Percentiles rank a stretch among this genome's conserved stretches.
phyloP scores from a whole-genome alignment of 2,113 vertebrate genomes.

The Philantomba maxwellii region DNA sequence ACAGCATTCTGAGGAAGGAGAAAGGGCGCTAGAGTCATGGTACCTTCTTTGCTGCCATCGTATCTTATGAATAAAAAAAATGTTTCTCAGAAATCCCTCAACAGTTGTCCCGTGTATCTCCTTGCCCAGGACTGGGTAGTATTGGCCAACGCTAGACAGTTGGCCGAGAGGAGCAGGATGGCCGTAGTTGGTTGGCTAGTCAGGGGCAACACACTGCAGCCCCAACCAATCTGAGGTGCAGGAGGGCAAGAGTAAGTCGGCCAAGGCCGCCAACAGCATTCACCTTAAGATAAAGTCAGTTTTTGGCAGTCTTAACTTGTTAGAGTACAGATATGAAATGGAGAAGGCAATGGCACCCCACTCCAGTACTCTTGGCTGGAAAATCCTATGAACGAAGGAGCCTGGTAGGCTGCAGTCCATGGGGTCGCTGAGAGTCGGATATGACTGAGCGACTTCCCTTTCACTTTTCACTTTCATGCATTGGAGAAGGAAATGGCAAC shows the following conservation, averaged over 20 bases:
- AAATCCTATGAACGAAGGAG: too few species aligned
- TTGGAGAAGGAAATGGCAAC: too few species aligned
- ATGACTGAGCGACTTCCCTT: too few species aligned
- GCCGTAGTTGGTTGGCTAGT: background rate
- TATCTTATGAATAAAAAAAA: background rate
- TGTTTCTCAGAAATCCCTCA: background rate
- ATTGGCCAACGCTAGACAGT: background rate
- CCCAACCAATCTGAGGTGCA: background rate
- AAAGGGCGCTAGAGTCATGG: background rate
- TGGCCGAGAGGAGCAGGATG: background rate
- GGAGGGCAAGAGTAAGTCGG: background rate
- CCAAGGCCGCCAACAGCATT: background rate
- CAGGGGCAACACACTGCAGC: background rate
- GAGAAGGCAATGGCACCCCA: too few species aligned
- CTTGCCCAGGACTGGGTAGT: background rate
- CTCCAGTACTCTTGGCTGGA: too few species aligned
- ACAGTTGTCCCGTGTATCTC: background rate
- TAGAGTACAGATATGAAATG: background rate
- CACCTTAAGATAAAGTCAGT: background rate
- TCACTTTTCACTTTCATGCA: too few species aligned
- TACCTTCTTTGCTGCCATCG: background rate
- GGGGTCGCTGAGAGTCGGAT: too few species aligned
- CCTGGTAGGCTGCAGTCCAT: too few species aligned
- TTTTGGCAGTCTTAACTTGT: background rate
- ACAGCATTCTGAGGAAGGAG: background rate